phyloP scores from a whole-genome alignment of 2,113 vertebrate species.

The Martes martes region DNA sequence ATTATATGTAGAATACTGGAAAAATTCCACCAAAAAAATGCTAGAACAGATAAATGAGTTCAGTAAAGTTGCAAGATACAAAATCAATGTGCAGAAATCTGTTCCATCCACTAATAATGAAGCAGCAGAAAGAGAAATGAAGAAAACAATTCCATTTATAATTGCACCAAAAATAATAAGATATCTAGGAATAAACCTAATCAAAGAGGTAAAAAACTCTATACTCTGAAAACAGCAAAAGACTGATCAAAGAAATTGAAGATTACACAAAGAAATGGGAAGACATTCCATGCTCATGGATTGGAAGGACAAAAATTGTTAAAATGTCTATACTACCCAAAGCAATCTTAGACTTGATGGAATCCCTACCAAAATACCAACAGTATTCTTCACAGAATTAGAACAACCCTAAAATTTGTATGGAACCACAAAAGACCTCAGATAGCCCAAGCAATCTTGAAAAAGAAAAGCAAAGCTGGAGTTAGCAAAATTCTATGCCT shows the following conservation, averaged over 20 bases:
- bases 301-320: neutral
- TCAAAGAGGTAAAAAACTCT: neutral
- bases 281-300: neutral
- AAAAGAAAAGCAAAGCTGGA: neutral
- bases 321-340: neutral
- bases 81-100: neutral
- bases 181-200: neutral
- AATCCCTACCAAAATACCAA: neutral
- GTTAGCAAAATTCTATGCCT: neutral
- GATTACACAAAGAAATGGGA: neutral
- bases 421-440: neutral
- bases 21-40: neutral
- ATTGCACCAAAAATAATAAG: neutral
- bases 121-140: neutral
- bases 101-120: neutral
- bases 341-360: neutral
- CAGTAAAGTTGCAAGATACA: neutral
- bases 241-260: neutral
- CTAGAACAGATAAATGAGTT: neutral
- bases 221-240: neutral
- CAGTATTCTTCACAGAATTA: neutral
- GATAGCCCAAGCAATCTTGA: neutral
- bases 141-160: neutral
- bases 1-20: neutral
- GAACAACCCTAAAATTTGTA: neutral